Evolutionary conservation across 2,797 vertebrate species (phyloP), one percentile per base, ranked within the genome.

Genomic region (Myotis vivesi): DNA sequence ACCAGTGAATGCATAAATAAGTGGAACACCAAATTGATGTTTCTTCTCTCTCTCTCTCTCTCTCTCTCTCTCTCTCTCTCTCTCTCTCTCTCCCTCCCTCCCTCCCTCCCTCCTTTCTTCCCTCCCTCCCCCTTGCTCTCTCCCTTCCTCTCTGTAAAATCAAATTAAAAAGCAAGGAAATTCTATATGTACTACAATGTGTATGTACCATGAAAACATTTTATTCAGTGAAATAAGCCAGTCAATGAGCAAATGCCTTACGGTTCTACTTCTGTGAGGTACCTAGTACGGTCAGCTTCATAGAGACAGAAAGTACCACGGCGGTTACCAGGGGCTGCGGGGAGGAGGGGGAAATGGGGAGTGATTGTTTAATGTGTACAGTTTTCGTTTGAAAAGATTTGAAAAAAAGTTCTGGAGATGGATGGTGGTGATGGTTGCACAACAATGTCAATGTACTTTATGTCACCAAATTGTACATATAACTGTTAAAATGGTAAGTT

Each of bases 131-230:
- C 2, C 30, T n/a, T 6, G 12, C 15, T 64, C 15, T n/a, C 13
- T 62, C 25, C 12, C 57, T 64, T 64, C 15, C 30, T n/a, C 30
- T 66, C 62, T 33, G 30, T 66, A n/a, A 68, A 68, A 68, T 33
- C 64, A 68, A 68, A 33, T 68, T 68, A n/a, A 30, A 64, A 49
- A 33, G 53, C 20, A 33, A 25, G 46, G 30, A 6, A 6, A 10
- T n/a, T 66, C 33, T 6, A 12, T 6, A 8, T 25, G 5, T 51
- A n/a, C 66, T 4, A 5, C 17, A 11, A 1, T 6, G 0, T 5
- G 66, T 28, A 23, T 53, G 55, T 44, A n/a, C 16, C 9, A 17
- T 49, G 73, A 33, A 59, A 66, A 68, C 49, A 19, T 33, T 22
- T 53, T 15, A 28, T 64, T 16, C 33, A 36, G 51, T 22, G 28